Evolutionary conservation across 2,113 vertebrate species (phyloP).

Genomic region (Misgurnus mizolepis): DNA sequence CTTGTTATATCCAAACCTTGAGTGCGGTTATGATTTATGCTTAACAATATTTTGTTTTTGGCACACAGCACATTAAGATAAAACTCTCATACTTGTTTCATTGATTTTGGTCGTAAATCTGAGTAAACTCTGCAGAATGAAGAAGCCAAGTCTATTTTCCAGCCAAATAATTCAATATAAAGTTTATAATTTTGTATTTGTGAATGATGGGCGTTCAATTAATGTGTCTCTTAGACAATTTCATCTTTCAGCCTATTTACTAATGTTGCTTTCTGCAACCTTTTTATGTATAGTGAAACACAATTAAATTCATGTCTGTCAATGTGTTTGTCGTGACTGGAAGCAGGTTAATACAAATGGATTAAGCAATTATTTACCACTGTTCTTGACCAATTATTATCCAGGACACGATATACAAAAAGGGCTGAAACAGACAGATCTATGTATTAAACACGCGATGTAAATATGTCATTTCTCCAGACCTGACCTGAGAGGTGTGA

Average conservation of each 20-base stretch:
- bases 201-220: too few relatives aligned
- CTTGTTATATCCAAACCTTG: conserved; percentile 58
- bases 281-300: neutral
- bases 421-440: conserved; percentile 25
- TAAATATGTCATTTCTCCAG: conserved; percentile 67
- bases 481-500: conserved; percentile 71
- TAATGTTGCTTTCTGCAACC: neutral
- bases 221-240: neutral
- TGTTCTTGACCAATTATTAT: neutral
- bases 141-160: too few relatives aligned
- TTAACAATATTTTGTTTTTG: too few relatives aligned
- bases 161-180: too few relatives aligned
- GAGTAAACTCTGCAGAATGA: too few relatives aligned
- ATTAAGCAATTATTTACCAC: conserved; percentile 54
- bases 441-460: neutral
- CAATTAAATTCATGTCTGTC: neutral
- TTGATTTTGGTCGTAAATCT: too few relatives aligned
- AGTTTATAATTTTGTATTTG: too few relatives aligned
- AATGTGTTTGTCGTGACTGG: neutral
- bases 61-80: too few relatives aligned
- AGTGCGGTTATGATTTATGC: neutral
- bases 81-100: too few relatives aligned
- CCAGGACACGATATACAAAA: neutral
- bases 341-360: conserved; percentile 38
- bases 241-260: neutral